Evolutionary conservation across 2,888 invertebrate genomes (phyloP).

Genomic region (Parapristionchus giblindavisi): DNA sequence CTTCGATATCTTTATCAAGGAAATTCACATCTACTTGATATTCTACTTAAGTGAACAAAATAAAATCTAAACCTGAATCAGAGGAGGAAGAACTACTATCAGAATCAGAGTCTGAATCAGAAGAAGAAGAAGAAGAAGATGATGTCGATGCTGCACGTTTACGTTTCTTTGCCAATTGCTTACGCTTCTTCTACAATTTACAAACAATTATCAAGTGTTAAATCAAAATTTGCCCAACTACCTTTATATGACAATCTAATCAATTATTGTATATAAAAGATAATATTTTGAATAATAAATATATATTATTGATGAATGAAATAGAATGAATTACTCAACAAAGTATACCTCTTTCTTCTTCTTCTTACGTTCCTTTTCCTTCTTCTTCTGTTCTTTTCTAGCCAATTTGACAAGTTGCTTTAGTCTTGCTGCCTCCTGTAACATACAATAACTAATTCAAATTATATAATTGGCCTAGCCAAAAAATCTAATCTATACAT

Average conservation of each 20-base stretch:
- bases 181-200: conserved; percentile 30
- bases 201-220: too few relatives aligned
- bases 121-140: conserved; percentile 23
- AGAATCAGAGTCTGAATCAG: conserved; percentile 18
- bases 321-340: background rate
- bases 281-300: too few relatives aligned
- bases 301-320: background rate
- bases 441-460: background rate
- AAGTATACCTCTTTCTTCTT: conserved; percentile 37
- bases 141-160: conserved; percentile 14
- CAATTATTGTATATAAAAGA: too few relatives aligned
- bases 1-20: too few relatives aligned
- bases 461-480: background rate
- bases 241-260: too few relatives aligned
- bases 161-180: conserved; percentile 43
- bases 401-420: conserved; percentile 46
- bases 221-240: too few relatives aligned
- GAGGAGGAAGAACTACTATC: background rate
- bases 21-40: too few relatives aligned
- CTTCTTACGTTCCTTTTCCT: conserved; percentile 42
- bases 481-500: background rate
- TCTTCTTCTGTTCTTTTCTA: conserved; percentile 39
- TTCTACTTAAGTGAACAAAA: background rate
- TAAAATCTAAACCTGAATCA: background rate
- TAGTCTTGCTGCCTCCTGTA: conserved; percentile 48